phyloP scores from a whole-genome alignment of 2,113 vertebrate species.

The Chaetodon trifascialis region DNA sequence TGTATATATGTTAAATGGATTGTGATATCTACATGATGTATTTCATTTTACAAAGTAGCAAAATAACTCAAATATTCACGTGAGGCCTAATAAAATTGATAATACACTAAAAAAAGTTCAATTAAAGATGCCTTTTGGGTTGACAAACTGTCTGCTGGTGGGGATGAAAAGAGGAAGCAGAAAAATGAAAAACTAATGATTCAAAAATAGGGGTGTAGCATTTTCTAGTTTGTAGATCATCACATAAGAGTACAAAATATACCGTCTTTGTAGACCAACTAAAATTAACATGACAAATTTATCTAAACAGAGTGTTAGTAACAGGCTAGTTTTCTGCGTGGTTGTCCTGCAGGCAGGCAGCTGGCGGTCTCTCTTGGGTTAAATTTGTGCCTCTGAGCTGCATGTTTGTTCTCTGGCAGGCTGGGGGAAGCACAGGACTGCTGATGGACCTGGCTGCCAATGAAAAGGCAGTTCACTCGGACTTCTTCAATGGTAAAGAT shows the following conservation, averaged over 20 bases:
- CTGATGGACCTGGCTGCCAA: conserved; percentile 93
- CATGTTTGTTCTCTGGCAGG: conserved; percentile 81
- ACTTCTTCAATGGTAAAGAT: conserved; percentile 92
- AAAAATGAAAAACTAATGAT: background rate
- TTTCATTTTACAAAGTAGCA: background rate
- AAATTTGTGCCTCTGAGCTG: conserved; percentile 51
- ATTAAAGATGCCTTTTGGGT: background rate
- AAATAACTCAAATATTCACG: no score
- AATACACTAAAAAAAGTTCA: background rate
- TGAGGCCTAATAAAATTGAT: no score
- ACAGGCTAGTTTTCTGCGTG: background rate
- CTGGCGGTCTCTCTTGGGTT: background rate
- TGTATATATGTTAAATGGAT: background rate
- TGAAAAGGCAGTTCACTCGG: conserved; percentile 91
- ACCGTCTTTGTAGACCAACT: background rate
- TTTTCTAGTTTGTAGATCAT: background rate
- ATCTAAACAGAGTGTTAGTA: background rate
- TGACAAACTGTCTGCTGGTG: background rate
- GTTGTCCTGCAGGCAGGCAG: background rate
- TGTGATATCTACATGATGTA: background rate
- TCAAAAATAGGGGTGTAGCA: background rate
- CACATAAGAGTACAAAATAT: background rate
- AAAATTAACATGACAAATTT: background rate
- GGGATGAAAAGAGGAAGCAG: background rate
- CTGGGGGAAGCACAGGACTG: conserved; percentile 93